Evolutionary conservation across 2,797 vertebrate species (phyloP).

Genomic region (Pitangus sulphuratus): DNA sequence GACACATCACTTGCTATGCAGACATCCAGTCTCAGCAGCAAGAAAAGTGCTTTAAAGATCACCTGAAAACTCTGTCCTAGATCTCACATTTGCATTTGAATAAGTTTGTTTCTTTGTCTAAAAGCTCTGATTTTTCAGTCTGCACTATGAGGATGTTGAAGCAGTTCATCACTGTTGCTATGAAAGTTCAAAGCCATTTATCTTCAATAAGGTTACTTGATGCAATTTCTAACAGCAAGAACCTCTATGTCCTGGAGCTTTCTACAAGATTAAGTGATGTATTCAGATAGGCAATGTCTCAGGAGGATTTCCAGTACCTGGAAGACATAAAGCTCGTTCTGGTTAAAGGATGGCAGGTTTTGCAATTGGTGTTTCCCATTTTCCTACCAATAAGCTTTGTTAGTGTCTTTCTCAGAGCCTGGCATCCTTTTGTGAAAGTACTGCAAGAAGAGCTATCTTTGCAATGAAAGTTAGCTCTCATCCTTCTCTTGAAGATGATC

Average conservation of each 20-base stretch:
- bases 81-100: neutral
- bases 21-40: neutral
- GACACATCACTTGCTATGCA: neutral
- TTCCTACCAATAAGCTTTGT: neutral
- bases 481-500: neutral
- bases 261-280: conserved; percentile 60
- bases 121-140: conserved; percentile 33
- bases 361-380: neutral
- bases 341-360: neutral
- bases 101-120: conserved; percentile 42
- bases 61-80: neutral
- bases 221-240: conserved; percentile 43
- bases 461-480: neutral
- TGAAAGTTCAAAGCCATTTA: conserved; percentile 64
- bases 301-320: conserved; percentile 3
- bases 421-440: neutral
- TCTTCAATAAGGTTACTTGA: conserved; percentile 54
- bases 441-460: neutral
- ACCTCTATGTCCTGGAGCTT: conserved; percentile 24
- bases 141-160: neutral
- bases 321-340: neutral
- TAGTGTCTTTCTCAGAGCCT: neutral
- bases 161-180: conserved; percentile 55
- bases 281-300: conserved; percentile 31
- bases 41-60: neutral